Base-by-base conservation (phyloP, 2,113 vertebrate genomes). In the Piaya cayana region DNA sequence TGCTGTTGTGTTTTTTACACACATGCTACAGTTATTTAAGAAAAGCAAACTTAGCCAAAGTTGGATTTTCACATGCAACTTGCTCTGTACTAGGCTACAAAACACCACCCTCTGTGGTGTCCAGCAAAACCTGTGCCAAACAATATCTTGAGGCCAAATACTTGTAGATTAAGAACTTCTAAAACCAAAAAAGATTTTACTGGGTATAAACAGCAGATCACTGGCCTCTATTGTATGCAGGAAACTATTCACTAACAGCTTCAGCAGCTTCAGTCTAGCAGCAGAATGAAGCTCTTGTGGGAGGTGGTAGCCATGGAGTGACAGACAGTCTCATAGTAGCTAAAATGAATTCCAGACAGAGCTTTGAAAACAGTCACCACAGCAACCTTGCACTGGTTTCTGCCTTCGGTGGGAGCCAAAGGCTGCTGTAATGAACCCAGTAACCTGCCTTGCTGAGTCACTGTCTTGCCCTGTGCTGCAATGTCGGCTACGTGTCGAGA, bases 291-390 rank as follows among this genome's bases (percentile, higher is more conserved):
- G 77, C 76, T 92, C 86, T 65, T 76, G 93, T 92, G 90, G 90
- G 95, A 96, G 93, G 95, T 88, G 93, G 92, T 58, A 96, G 94
- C 86, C 94, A 88, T 21, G 58, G 64, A 96, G 92, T 77, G 87
- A 95, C 91, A 96, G 92, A 91, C 92, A 92, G 81, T 37, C 82
- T 92, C 86, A 69, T 90, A 94, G 92, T 93, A 92, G 93, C 90
- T 86, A 13, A 92, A 92, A 95, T 59, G 82, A 96, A 94, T 93
- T 93, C 86, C 95, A 90, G 86, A 74, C 93, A 88, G 86, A 82
- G 90, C 85, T 94, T 34, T 86, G 88, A 80, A 86, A 96, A 90
- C 32, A 93, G 88, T 90, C 95, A 93, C 92, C 95, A 94, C 92
- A 93, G 93, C 82, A 97, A 94, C 85, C 93, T 82, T 91, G 92